Base-by-base conservation (phyloP, 1,140 invertebrate genomes). In the Ips typographus region DNA sequence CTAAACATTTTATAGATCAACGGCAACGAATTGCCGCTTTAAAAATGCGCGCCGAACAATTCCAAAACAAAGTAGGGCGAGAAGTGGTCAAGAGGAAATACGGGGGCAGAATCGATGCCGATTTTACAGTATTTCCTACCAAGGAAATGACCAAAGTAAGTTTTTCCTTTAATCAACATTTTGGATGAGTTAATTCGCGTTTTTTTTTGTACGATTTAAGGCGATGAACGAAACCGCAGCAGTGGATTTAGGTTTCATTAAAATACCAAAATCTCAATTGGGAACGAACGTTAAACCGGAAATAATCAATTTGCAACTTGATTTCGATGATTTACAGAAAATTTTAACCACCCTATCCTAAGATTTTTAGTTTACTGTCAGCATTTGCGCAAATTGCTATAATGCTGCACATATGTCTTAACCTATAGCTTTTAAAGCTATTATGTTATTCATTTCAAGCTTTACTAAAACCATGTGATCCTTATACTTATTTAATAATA, bases 121-220 rank as follows among this genome's bases (percentile, higher is more conserved):
- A 84, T 75, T 85, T 88, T 64, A 80, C 82, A 3, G 71, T 83
- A 42, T 87, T 87, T 72, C 84, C 83, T 2, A 83, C 82, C 57
- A 82, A 77, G 8, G 83, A 87, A 76, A 83, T 84, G 78, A 77
- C 80, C 3, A 80, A 79, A 70, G 78, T 79, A 76, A 58, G 6
- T 39, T 6, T 36, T 58, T 58, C n/a, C 36, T 61, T 55, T 36
- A 40, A 22, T 40, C 44, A 1, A 62, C 47, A 51, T 42, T 22
- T 22, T 22, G 22, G 22, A 22, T 0, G 22, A 0, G 22, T 22
- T 22, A 22, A 22, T 22, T 22, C 22, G 22, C 22, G 22, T 22
- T 22, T 22, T 22, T 22, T 22, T 22, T 22, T 22, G 22, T 22
- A 22, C 71, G 61, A 72, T 77, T 76, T 53, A 51, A 79, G 77